Evolutionary conservation across 1,140 invertebrate genomes (phyloP).

Genomic region (Ostrea denselamellosa): DNA sequence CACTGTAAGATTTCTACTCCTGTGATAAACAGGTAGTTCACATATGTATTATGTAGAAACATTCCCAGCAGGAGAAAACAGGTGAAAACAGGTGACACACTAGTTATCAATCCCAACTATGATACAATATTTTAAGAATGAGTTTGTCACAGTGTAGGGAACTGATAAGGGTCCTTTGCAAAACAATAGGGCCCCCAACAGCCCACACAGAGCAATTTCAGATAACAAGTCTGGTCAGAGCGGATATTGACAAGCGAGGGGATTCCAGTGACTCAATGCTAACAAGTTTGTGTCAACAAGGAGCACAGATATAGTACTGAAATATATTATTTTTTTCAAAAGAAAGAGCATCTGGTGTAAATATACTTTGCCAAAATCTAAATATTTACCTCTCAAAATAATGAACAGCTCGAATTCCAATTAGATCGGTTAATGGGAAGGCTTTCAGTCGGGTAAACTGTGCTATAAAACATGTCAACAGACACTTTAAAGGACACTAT

Average conservation of each 20-base stretch:
- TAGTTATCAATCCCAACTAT: not conserved
- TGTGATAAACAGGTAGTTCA: not conserved
- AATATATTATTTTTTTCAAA: not conserved
- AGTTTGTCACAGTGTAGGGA: not conserved
- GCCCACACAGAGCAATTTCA: not conserved
- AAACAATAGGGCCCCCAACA: conserved; percentile 10
- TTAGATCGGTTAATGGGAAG: not conserved
- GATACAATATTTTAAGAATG: not conserved
- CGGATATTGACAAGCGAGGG: conserved; percentile 21
- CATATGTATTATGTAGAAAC: not conserved
- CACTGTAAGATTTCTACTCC: not conserved
- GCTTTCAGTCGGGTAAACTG: conserved; percentile 3
- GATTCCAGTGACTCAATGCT: not conserved
- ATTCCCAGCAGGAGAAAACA: conserved; percentile 2
- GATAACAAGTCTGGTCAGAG: not conserved
- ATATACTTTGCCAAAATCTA: not conserved
- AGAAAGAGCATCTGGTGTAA: not conserved
- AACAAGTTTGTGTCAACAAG: conserved; percentile 13
- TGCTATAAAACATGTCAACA: conserved; percentile 6
- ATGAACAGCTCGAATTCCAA: conserved; percentile 21
- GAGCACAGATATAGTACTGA: not conserved
- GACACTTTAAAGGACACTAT: not conserved
- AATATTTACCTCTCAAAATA: conserved; percentile 14
- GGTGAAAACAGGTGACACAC: conserved; percentile 31
- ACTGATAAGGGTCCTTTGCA: conserved; percentile 13